Base-by-base conservation (phyloP, 2,888 invertebrate genomes). In the Metopia argyrocephala region DNA sequence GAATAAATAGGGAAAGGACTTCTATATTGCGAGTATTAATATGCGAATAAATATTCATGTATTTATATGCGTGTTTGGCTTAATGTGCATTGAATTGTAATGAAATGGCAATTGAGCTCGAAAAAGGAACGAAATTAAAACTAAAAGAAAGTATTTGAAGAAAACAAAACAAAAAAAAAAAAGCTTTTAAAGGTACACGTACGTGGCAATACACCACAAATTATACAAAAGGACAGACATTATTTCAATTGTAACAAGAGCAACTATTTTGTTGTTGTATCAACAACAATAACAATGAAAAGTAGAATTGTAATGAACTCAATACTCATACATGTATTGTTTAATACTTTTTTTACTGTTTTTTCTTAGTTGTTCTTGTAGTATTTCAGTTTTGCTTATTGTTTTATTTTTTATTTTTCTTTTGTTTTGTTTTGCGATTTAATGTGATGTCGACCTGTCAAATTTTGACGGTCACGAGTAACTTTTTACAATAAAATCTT, bases 391-490 rank as follows among this genome's bases (percentile, higher is more conserved):
- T 21, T n/a, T 31, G 25, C 25, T 73, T 56, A 5, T 48, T 61
- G 18, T 56, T 21, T 70, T 57, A 12, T 28, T 9, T 61, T 61
- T 59, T 31, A 2, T 59, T 65, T 52, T 9, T 25, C 7, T 50
- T 27, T 38, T 25, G 31, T 21, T 56, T 27, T 74, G 23, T 69
- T 69, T 59, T 61, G 65, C 62, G 81, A 78, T 74, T 78, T 81
- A 81, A 81, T 81, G 81, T 81, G 74, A 74, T 81, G 79, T 69
- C 61, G 76, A 83, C 85, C 86, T 88, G 88, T 88, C 88, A 88
- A 88, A 87, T 75, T 85, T 88, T 88, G 88, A 88, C 85, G 88
- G 86, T 86, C 87, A 85, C 84, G 86, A 82, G 65, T 70, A 61
- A 76, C 76, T 79, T 75, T 76, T 76, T 66, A 79, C 66, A 76